These are phyloP conservation scores for Orchestia grillus DNA, from an alignment of 1,140 invertebrate species.

Conservation along the genomic window DNA sequence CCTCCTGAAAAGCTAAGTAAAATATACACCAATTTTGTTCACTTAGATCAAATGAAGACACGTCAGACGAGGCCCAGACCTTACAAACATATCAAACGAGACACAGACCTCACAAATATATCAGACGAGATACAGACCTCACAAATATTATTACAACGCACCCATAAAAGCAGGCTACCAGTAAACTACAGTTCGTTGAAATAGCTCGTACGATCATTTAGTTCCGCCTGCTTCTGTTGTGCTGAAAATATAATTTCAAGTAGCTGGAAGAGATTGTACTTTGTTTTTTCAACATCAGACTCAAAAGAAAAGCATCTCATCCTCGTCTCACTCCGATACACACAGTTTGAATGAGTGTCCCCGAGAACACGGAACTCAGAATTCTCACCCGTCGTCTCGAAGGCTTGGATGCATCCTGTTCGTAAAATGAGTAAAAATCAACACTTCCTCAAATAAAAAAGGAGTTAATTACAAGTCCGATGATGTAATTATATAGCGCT, in stretches of 20 bases:
- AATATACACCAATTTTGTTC: too few relatives aligned
- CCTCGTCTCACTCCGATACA: background rate
- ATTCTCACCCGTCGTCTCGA: background rate
- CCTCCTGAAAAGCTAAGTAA: too few relatives aligned
- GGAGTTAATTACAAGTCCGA: background rate
- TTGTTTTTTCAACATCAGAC: too few relatives aligned
- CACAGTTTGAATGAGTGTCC: background rate
- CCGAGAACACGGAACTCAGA: background rate
- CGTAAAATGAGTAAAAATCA: background rate
- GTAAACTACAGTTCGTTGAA: too few relatives aligned
- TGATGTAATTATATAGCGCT: background rate
- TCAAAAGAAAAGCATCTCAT: background rate
- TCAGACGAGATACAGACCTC: too few relatives aligned
- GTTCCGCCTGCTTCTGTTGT: background rate
- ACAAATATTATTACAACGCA: background rate
- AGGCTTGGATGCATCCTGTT: background rate
- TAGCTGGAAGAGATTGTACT: too few relatives aligned
- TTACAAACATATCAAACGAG: too few relatives aligned
- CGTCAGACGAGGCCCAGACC: too few relatives aligned
- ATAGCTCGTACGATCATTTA: too few relatives aligned
- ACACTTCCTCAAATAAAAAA: constrained; percentile 1
- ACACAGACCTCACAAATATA: background rate
- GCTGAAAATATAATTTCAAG: background rate
- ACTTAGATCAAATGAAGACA: too few relatives aligned
- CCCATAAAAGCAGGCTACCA: background rate